phyloP scores from a whole-genome alignment of 2,888 invertebrate genomes.

The Ephialtes manifestator region DNA sequence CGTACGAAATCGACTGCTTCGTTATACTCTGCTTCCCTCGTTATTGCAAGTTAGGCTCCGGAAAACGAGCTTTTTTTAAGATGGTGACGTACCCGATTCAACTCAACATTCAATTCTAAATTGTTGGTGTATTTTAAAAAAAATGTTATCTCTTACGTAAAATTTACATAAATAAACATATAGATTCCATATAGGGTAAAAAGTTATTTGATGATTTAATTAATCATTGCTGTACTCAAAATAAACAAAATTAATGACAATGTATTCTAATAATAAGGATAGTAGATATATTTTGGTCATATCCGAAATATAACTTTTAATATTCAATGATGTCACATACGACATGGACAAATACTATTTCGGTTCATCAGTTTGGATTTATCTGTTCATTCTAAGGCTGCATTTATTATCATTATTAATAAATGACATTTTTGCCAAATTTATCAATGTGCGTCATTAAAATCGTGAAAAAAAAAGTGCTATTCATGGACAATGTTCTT shows the following conservation, averaged over 20 bases:
- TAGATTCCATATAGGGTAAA: neutral
- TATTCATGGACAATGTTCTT: neutral
- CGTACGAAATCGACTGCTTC: conserved; percentile 20
- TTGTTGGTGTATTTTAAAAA: neutral
- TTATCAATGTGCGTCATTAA: neutral
- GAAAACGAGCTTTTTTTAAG: neutral
- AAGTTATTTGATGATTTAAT: neutral
- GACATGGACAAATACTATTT: neutral
- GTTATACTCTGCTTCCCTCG: neutral
- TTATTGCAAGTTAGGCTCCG: no score
- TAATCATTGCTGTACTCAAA: neutral
- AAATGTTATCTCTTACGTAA: neutral
- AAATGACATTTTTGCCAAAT: neutral
- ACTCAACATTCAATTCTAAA: neutral
- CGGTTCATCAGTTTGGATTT: neutral
- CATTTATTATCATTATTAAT: neutral
- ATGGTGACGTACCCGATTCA: neutral
- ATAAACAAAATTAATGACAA: neutral
- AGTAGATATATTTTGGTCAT: neutral
- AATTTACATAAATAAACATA: neutral
- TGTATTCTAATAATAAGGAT: neutral
- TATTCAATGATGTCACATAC: neutral
- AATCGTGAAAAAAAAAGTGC: neutral
- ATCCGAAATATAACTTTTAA: neutral
- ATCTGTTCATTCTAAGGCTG: neutral